These are phyloP conservation scores for Apamea anceps DNA, from an alignment of 2,888 invertebrate species.

Conservation along the genomic window DNA sequence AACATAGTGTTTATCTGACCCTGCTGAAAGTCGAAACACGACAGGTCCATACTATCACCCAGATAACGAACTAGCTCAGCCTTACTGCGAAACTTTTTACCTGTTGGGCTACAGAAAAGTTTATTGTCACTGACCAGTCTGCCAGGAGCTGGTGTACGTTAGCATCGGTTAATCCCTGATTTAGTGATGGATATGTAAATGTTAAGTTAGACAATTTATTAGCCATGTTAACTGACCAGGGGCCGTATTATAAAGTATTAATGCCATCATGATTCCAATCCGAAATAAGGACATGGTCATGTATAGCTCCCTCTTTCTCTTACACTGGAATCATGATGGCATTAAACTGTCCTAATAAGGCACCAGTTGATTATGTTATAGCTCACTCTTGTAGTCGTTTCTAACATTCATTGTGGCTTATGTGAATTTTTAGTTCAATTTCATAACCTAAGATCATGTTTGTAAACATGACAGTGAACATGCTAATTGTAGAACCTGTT, in stretches of 20 bases:
- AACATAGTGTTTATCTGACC: conserved; percentile 94
- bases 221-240: conserved; percentile 65
- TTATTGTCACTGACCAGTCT: conserved; percentile 78
- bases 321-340: background rate
- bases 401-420: conserved; percentile 4
- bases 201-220: conserved; percentile 71
- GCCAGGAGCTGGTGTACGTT: conserved; percentile 64
- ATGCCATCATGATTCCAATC: background rate
- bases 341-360: background rate
- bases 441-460: conserved; percentile 21
- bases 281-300: background rate
- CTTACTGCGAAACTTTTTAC: conserved; percentile 95
- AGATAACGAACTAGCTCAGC: conserved; percentile 94
- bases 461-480: conserved; percentile 45
- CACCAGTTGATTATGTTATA: conserved; percentile 22
- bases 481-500: conserved; percentile 33
- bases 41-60: conserved; percentile 94
- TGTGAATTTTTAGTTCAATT: conserved; percentile 14
- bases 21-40: conserved; percentile 95
- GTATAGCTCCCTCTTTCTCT: background rate
- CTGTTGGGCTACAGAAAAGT: conserved; percentile 93
- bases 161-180: conserved; percentile 73
- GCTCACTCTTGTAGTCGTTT: conserved; percentile 26
- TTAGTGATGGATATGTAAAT: conserved; percentile 76
- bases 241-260: background rate